Percentiles rank a stretch among this genome's conserved stretches.
These are phyloP conservation scores for Tetramorium bicarinatum DNA, from an alignment of 2,888 invertebrate species.

Conservation along the genomic window DNA sequence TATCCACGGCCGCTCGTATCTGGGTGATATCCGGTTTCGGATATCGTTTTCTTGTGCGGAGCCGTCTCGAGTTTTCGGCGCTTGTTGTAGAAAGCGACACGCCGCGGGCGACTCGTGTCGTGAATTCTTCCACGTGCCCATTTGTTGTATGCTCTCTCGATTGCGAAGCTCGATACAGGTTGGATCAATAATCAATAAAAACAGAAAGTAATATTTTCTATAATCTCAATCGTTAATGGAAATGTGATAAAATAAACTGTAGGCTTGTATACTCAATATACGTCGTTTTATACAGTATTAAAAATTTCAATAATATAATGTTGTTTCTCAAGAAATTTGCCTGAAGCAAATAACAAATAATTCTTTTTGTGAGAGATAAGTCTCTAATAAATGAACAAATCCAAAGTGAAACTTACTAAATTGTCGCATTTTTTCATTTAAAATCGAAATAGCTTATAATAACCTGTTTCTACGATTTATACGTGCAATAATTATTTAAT, in stretches of 20 bases:
- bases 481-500: not conserved
- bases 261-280: no score
- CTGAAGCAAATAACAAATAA: not conserved
- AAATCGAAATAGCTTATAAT: not conserved
- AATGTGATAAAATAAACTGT: not conserved
- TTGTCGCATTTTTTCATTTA: not conserved
- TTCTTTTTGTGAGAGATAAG: no score
- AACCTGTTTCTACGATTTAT: not conserved
- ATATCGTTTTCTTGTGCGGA: slow-evolving; percentile 26
- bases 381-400: slow-evolving; percentile 4
- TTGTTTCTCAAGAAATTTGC: not conserved
- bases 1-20: slow-evolving; percentile 1
- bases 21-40: slow-evolving; percentile 48
- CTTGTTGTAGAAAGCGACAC: slow-evolving; percentile 27
- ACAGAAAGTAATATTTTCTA: not conserved
- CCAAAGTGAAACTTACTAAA: not conserved
- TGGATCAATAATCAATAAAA: not conserved
- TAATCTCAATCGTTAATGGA: not conserved
- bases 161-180: not conserved
- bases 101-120: slow-evolving; percentile 12
- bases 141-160: not conserved
- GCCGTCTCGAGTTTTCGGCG: slow-evolving; percentile 34
- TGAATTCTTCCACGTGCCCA: slow-evolving; percentile 32
- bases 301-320: not conserved
- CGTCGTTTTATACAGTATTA: not conserved